These are phyloP conservation scores for Dendrolimus houi DNA, from an alignment of 2,888 invertebrate genomes.

Conservation along the genomic window DNA sequence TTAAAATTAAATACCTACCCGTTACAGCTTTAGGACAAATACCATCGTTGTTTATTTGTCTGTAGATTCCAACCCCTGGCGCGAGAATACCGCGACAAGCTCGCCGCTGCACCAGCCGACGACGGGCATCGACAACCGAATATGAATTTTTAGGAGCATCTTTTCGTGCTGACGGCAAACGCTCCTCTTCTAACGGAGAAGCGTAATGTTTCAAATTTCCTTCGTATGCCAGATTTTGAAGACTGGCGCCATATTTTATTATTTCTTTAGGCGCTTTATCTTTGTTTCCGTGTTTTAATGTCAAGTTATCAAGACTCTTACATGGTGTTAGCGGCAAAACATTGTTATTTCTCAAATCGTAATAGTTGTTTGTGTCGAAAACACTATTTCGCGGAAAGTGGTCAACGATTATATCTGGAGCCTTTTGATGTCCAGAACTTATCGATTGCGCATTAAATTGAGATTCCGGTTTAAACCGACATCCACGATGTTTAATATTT, in stretches of 20 bases:
- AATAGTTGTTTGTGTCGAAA: conserved; percentile 53
- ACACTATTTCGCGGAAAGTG: conserved; percentile 57
- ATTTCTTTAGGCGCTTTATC: conserved; percentile 30
- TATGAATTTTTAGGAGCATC: conserved; percentile 55
- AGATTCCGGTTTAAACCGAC: conserved; percentile 40
- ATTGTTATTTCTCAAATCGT: conserved; percentile 60
- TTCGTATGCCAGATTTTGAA: conserved; percentile 58
- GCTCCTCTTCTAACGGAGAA: conserved; percentile 46
- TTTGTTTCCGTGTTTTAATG: conserved; percentile 37
- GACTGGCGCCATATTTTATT: conserved; percentile 51
- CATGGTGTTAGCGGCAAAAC: conserved; percentile 47
- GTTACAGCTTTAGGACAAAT: conserved; percentile 26
- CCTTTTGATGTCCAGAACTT: conserved; percentile 33
- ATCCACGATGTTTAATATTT: conserved; percentile 55
- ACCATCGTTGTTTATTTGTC: conserved; percentile 53
- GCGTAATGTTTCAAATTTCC: conserved; percentile 51
- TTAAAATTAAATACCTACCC: conserved; percentile 25
- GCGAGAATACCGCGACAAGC: conserved; percentile 41
- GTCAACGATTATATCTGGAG: conserved; percentile 54
- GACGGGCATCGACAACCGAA: conserved; percentile 50
- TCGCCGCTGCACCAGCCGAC: conserved; percentile 38
- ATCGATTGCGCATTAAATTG: conserved; percentile 21
- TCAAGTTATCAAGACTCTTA: conserved; percentile 68
- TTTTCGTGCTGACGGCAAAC: conserved; percentile 22
- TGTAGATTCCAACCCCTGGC: conserved; percentile 59